Conservation (phyloP, 2,888 invertebrate species). For the Rosalia funebris region DNA sequence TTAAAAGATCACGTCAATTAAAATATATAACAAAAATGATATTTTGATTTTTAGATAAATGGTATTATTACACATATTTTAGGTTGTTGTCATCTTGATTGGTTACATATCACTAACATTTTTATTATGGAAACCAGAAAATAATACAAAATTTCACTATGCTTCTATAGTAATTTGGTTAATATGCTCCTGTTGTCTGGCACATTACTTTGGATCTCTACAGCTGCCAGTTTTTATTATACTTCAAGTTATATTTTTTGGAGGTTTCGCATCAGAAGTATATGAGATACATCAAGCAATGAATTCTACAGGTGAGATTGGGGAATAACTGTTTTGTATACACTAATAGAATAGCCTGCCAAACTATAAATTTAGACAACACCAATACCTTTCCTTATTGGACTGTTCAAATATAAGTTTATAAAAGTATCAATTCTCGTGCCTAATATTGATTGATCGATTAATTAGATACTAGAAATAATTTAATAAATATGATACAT, state of each 20-base stretch:
- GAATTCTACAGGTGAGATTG: conserved; percentile 66
- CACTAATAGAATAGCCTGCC: no score
- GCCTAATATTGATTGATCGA: no score
- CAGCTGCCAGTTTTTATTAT: conserved; percentile 80
- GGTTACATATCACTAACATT: conserved; percentile 78
- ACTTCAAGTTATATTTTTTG: conserved; percentile 72
- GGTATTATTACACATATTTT: no score
- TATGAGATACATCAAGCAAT: conserved; percentile 68
- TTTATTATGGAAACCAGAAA: conserved; percentile 80
- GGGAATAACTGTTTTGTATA: not conserved
- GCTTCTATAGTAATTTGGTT: conserved; percentile 81
- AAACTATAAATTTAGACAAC: no score
- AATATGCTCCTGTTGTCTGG: conserved; percentile 77
- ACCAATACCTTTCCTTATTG: no score
- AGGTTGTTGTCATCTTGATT: conserved; percentile 75
- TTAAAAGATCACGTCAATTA: no score
- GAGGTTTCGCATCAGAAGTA: conserved; percentile 75
- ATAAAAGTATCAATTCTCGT: no score
- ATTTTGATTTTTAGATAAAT: no score
- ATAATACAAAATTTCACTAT: conserved; percentile 73
- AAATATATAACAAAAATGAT: no score
- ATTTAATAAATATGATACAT: not conserved
- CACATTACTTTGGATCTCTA: conserved; percentile 79
- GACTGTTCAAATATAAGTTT: no score
- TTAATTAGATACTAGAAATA: no score